A percentile compares a stretch with the other conserved stretches of the same genome.
These are phyloP conservation scores for Anthophora plumipes DNA, from an alignment of 2,888 invertebrate genomes.

Conservation along the genomic window DNA sequence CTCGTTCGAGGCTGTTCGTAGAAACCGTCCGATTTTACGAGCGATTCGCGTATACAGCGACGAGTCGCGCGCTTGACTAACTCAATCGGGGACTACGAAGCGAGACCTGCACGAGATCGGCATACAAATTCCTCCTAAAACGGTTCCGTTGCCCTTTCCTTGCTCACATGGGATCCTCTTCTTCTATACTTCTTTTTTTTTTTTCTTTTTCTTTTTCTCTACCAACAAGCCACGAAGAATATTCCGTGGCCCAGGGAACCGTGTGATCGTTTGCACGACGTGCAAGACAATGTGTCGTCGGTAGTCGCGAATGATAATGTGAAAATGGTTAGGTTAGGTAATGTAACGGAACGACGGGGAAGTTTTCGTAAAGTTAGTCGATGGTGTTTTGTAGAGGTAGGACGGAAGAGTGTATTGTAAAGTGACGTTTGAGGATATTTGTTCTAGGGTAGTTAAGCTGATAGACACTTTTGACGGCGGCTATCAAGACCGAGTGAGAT, in stretches of 20 bases:
- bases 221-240: neutral
- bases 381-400: too few relatives aligned
- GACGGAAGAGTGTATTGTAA: too few relatives aligned
- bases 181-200: neutral
- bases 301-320: neutral
- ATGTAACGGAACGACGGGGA: neutral
- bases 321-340: neutral
- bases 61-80: constrained; percentile 66
- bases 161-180: constrained; percentile 12
- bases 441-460: too few relatives aligned
- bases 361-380: too few relatives aligned
- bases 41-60: constrained; percentile 64
- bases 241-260: neutral
- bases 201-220: neutral
- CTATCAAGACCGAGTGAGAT: too few relatives aligned
- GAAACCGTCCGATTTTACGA: constrained; percentile 67
- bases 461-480: too few relatives aligned
- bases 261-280: neutral
- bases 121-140: constrained; percentile 64
- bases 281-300: neutral
- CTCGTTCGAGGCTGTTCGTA: constrained; percentile 56
- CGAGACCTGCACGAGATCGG: constrained; percentile 51
- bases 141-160: constrained; percentile 30
- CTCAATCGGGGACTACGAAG: constrained; percentile 68
- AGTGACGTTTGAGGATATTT: too few relatives aligned